Base-by-base conservation (phyloP, 2,113 vertebrate genomes). In the Alectura lathami region DNA sequence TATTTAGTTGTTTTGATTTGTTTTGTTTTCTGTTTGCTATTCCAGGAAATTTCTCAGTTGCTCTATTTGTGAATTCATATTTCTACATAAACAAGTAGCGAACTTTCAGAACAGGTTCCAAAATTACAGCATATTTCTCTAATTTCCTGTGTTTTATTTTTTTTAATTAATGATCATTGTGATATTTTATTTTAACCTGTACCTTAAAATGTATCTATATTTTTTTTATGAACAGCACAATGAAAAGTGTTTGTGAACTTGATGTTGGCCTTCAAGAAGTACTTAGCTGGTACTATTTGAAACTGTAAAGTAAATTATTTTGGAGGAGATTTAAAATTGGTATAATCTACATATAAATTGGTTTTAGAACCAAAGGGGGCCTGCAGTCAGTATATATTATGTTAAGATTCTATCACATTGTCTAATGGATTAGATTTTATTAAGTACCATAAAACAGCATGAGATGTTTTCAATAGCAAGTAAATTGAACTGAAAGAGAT, bases 261-360 rank as follows among this genome's bases (percentile, higher is more conserved):
- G 47, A 64, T 92, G 13, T 42, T 83, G 62, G 73, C 59, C 74
- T 91, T 96, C 66, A 47, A 97, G 67, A 96, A 94, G 66, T 94
- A 81, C 91, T 97, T 94, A 94, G 93, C 96, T 94, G 94, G 85
- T 82, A 64, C 68, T 94, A 97, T 98, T 97, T 97, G 74, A 97
- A 98, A 98, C 95, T 98, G 95, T 84, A 96, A 97, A 95, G 86
- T 96, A 96, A 97, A 97, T 98, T 98, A 98, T 97, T 97, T 97
- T 95, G 90, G 85, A 97, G 72, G 74, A 98, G 93, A 97, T 97
- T 97, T 96, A 97, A 98, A 97, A 96, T 97, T 94, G 86, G 77
- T 97, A 95, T 98, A 97, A 98, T 98, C 98, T 98, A 96, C 97
- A 98, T 98, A 97, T 98, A 98, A 98, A 99, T 98, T 97, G 96